Evolutionary conservation across 2,888 invertebrate species (phyloP).

Genomic region (Neria commutata): DNA sequence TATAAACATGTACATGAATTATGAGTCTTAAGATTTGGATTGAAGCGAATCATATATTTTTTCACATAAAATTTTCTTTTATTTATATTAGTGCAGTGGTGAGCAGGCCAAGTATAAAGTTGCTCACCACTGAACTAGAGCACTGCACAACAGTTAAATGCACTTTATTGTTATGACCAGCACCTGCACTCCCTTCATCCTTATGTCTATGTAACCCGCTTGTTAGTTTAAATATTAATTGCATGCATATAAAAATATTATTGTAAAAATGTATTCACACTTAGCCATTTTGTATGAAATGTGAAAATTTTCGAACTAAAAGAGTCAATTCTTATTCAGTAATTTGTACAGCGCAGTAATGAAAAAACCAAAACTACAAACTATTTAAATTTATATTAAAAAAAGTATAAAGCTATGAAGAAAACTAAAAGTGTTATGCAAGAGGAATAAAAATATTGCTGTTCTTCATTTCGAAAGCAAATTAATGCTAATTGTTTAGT

Average conservation of each 20-base stretch:
- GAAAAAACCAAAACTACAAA: conserved; percentile 30
- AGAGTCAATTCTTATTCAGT: conserved; percentile 63
- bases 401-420: conserved; percentile 17
- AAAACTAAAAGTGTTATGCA: conserved; percentile 15
- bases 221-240: too few relatives aligned
- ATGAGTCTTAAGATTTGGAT: too few relatives aligned
- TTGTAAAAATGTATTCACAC: conserved; percentile 23
- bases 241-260: not conserved
- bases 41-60: too few relatives aligned
- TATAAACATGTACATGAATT: too few relatives aligned
- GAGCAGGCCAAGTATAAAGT: too few relatives aligned
- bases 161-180: too few relatives aligned
- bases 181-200: too few relatives aligned
- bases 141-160: too few relatives aligned
- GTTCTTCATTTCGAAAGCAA: not conserved
- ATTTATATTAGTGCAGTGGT: too few relatives aligned
- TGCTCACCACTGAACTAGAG: too few relatives aligned
- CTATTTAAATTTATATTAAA: conserved; percentile 28
- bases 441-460: not conserved
- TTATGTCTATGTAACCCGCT: too few relatives aligned
- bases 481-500: not conserved
- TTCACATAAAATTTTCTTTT: too few relatives aligned
- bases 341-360: conserved; percentile 58
- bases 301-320: conserved; percentile 63
- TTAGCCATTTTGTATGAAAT: conserved; percentile 52